Conservation (phyloP, 2,113 vertebrate genomes). For the Agelaius tricolor region DNA sequence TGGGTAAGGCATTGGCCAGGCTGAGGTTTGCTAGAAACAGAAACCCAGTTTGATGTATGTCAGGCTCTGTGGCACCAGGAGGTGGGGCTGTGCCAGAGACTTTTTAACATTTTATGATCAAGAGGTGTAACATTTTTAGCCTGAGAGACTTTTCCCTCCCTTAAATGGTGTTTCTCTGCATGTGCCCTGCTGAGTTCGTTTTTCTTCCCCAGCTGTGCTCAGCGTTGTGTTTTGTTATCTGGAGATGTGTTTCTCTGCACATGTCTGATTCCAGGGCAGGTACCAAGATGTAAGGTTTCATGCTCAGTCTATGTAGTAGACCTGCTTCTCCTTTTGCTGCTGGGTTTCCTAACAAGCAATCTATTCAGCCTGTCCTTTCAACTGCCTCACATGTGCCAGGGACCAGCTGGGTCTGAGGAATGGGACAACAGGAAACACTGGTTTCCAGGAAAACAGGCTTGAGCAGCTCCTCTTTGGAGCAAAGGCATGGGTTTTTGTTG, state of each 20-base stretch:
- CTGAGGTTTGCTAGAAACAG: neutral
- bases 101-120: neutral
- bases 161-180: neutral
- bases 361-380: neutral
- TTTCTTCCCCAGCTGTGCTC: neutral
- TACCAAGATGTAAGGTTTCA: neutral
- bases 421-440: neutral
- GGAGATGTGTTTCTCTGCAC: neutral
- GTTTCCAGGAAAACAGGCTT: neutral
- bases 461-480: neutral
- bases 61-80: neutral
- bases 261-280: neutral
- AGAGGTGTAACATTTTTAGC: conserved; percentile 15
- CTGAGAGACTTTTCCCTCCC: neutral
- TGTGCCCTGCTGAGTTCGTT: neutral
- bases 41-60: neutral
- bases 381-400: neutral
- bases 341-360: neutral
- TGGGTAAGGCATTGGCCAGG: neutral
- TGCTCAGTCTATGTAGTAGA: neutral
- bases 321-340: neutral
- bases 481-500: neutral
- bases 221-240: neutral
- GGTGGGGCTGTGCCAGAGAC: neutral
- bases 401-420: neutral